phyloP scores from a whole-genome alignment of 2,113 vertebrate species.

The Pholis gunnellus region DNA sequence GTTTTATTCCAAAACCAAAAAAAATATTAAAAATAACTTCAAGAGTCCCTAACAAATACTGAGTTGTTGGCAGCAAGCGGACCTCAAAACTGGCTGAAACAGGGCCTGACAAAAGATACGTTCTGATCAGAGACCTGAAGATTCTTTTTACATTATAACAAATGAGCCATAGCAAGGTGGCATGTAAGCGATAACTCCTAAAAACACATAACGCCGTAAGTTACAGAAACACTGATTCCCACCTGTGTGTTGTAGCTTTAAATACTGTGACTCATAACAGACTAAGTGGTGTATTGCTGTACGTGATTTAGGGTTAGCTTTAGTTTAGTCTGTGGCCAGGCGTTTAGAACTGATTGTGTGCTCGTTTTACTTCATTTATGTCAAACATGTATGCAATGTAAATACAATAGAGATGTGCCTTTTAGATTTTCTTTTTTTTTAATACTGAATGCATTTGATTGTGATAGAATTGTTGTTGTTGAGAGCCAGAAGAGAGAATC shows the following conservation, averaged over 20 bases:
- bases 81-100: not conserved
- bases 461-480: slow-evolving; percentile 37
- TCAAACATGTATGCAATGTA: slow-evolving; percentile 76
- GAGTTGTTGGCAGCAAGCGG: not conserved
- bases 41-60: not conserved
- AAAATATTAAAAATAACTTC: not conserved
- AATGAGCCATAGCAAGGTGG: slow-evolving; percentile 38
- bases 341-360: slow-evolving; percentile 45
- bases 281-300: slow-evolving; percentile 24
- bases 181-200: slow-evolving; percentile 19
- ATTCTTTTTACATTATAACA: slow-evolving; percentile 10
- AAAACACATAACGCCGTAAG: slow-evolving; percentile 43
- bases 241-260: slow-evolving; percentile 52
- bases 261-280: slow-evolving; percentile 54
- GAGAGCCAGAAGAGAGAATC: slow-evolving; percentile 44
- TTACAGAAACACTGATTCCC: slow-evolving; percentile 37
- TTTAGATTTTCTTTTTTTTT: slow-evolving; percentile 62
- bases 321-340: slow-evolving; percentile 36
- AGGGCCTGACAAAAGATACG: slow-evolving; percentile 12
- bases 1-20: not conserved
- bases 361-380: slow-evolving; percentile 46
- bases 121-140: not conserved
- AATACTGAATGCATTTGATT: slow-evolving; percentile 46
- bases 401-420: slow-evolving; percentile 80
- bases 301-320: slow-evolving; percentile 44